Evolutionary conservation across 2,113 vertebrate genomes (phyloP).

Genomic region (Prunella fulvescens): DNA sequence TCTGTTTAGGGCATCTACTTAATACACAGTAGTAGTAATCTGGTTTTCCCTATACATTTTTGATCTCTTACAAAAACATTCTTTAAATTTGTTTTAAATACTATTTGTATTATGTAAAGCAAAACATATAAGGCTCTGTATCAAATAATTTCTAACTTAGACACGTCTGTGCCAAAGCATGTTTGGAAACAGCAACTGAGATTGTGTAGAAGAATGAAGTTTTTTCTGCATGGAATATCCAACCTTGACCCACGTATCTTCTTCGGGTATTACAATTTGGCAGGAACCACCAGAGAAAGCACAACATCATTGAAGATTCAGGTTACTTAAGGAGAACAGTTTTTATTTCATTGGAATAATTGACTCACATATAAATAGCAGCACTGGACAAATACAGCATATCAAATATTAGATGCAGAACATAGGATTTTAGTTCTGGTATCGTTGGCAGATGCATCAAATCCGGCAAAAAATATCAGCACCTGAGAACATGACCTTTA

Average conservation of each 20-base stretch:
- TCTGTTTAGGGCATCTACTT: not conserved
- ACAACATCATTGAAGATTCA: not conserved
- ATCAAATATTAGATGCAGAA: not conserved
- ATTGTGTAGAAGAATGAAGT: not conserved
- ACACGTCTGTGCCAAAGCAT: not conserved
- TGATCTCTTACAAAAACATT: not conserved
- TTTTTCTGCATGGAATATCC: not conserved
- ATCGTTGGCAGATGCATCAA: not conserved
- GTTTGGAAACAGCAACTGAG: not conserved
- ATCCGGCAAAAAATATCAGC: not conserved
- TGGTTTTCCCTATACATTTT: not conserved
- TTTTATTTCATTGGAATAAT: not conserved
- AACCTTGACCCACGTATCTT: not conserved
- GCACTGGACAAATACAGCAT: not conserved
- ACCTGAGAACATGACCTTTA: not conserved
- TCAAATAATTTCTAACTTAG: not conserved
- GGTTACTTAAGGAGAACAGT: not conserved
- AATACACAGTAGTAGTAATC: not conserved
- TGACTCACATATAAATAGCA: not conserved
- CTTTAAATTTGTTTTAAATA: not conserved
- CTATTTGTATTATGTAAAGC: not conserved
- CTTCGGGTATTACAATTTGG: not conserved
- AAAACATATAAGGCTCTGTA: not conserved
- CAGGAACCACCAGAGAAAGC: not conserved
- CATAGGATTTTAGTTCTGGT: not conserved